Base-by-base conservation (phyloP, 1,140 invertebrate genomes). In the Pseudomyrmex flavicornis region DNA sequence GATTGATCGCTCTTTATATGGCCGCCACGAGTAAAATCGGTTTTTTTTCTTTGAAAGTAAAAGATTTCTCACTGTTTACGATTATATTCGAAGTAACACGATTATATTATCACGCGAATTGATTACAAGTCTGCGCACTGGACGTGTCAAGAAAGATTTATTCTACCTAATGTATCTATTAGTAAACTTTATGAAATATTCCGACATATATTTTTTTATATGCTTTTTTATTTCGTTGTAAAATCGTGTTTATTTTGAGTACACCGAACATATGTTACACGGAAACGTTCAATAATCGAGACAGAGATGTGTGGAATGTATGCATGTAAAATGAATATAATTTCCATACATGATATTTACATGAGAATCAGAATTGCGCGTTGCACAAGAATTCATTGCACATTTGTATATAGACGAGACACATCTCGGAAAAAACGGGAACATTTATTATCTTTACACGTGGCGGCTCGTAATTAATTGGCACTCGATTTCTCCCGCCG, bases 1-100 rank as follows among this genome's bases (percentile, higher is more conserved):
- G 89, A 91, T 94, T 91, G 89, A 92, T 93, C 89, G 91, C 59
- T 88, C 56, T 35, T 35, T 58, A 20, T 26, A 83, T 69, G 54
- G 76, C 87, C 86, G 85, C 89, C 77, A 90, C 90, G 90, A 87
- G 90, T 85, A 90, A 91, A 91, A 35, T 35, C 5, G 35, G 35
- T 35, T 35, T 88, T 86, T 86, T 69, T 74, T 69, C 74, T 83
- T 61, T 61, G 20, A 69, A 75, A 83, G 56, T 15, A 52, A 12
- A 5, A 56, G 13, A 66, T 66, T 44, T 20, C 20, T 44, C 44
- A 76, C 2, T 35, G 20, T 69, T 5, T 46, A 17, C 35, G 52
- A 46, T 69, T 12, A 1, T 48, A 22, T 70, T 59, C 50, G 50
- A 22, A 50, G 58, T 50, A 69, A 44, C 63, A 58, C 2, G 20